Evolutionary conservation across 2,888 invertebrate genomes (phyloP).

Genomic region (Halictus quadricinctus): DNA sequence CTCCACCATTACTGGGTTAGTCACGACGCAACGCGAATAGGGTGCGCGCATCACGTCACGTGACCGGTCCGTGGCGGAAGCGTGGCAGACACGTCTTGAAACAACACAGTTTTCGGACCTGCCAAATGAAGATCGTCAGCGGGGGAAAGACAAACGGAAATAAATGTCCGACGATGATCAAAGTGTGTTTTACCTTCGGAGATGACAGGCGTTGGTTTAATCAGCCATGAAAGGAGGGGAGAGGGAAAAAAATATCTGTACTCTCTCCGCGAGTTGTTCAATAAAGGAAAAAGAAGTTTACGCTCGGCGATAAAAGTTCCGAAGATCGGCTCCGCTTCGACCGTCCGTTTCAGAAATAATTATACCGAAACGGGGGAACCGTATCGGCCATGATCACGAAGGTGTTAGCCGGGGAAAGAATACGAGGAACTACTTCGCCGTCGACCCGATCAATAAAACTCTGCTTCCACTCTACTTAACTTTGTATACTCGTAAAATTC

Average conservation of each 20-base stretch:
- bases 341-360: constrained; percentile 22
- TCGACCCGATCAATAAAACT: constrained; percentile 50
- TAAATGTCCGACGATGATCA: background rate
- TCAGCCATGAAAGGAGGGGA: constrained; percentile 9
- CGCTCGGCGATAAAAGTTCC: constrained; percentile 13
- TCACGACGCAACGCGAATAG: too few relatives aligned
- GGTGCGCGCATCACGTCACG: too few relatives aligned
- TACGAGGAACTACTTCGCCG: constrained; percentile 15
- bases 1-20: too few relatives aligned
- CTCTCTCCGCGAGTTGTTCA: background rate
- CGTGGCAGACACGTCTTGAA: too few relatives aligned
- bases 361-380: constrained; percentile 11
- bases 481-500: constrained; percentile 58
- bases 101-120: background rate
- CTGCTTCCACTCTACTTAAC: constrained; percentile 52
- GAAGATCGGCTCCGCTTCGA: background rate
- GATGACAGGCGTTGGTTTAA: background rate
- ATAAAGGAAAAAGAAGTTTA: background rate
- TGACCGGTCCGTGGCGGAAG: too few relatives aligned
- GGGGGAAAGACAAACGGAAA: background rate
- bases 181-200: background rate
- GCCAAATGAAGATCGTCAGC: background rate
- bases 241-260: background rate
- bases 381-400: constrained; percentile 19
- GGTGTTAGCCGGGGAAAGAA: constrained; percentile 14